Base-by-base conservation (phyloP, 2,113 vertebrate species). In the Okapia johnstoni region DNA sequence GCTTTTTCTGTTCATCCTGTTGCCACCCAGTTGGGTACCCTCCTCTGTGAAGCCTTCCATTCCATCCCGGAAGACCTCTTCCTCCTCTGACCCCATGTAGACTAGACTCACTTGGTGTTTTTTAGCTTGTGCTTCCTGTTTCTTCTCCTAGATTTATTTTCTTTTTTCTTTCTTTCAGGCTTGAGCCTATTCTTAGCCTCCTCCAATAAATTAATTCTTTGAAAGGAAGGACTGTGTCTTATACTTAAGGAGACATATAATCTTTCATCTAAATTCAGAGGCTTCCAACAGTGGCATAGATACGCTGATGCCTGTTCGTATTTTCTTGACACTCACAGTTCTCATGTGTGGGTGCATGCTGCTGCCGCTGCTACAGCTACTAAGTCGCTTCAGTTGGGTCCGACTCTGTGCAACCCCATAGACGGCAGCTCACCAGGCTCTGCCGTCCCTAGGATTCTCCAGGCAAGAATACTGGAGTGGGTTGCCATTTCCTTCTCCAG, bases 201-300 rank as follows among this genome's bases (percentile, higher is more conserved):
- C 28, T 26, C 52, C 61, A 81, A 76, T 93, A 94, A 76, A 96
- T 95, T 70, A 46, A 84, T 80, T 90, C 40, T 90, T 88, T 91
- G 85, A 89, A 90, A 81, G 76, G 94, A 95, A 93, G 46, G 21
- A 73, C 60, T 54, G 36, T 90, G 63, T 77, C 80, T 85, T 77
- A 28, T 48, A 46, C 9, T 10, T 48, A 77, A 46, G 50, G 23
- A 28, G 85, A 94, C 58, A 79, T 90, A 26, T 17, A 36, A 54
- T 92, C 85, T 95, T 92, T 76, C 54, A 61, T 95, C 21, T 28
- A 93, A 87, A 77, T 36, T 25, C 66, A 85, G 94, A 94, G 28
- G 46, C 66, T 91, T 85, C 52, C 28, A 57, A 25, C 46, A n/a
- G 7, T 26, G 52, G 77, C 25, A 66, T 36, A 40, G 76, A 80